These are phyloP conservation scores for Chrysopilus asiliformis DNA, from an alignment of 2,888 invertebrate species.

Conservation along the genomic window DNA sequence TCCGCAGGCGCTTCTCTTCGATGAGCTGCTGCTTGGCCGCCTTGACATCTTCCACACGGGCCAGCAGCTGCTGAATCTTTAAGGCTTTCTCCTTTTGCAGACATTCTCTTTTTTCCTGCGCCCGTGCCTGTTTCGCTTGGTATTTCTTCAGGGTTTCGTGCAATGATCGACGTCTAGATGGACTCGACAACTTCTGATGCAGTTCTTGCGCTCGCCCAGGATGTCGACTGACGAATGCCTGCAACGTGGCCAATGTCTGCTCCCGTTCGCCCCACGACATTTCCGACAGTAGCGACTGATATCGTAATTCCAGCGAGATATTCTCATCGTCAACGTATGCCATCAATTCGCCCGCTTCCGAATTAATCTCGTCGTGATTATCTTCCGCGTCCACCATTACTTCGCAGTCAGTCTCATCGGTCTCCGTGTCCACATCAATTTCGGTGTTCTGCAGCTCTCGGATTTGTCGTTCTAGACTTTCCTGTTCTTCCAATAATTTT, in stretches of 20 bases:
- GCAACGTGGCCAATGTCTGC: constrained; percentile 62
- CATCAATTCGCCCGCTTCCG: constrained; percentile 18
- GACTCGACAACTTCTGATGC: constrained; percentile 87
- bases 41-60: constrained; percentile 73
- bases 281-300: constrained; percentile 53
- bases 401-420: constrained; percentile 52
- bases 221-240: constrained; percentile 70
- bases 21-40: constrained; percentile 74
- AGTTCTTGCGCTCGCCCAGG: constrained; percentile 84
- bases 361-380: constrained; percentile 16
- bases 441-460: constrained; percentile 56
- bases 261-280: constrained; percentile 81
- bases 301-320: constrained; percentile 49
- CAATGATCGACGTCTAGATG: constrained; percentile 73
- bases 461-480: constrained; percentile 59
- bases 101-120: constrained; percentile 72
- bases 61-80: constrained; percentile 71
- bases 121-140: constrained; percentile 83
- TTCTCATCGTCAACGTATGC: constrained; percentile 33
- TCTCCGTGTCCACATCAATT: constrained; percentile 67
- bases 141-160: constrained; percentile 65
- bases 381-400: constrained; percentile 29
- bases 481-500: constrained; percentile 63
- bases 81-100: constrained; percentile 72
- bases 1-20: constrained; percentile 61